Base-by-base conservation (phyloP, 1,140 invertebrate genomes). In the Grapholita molesta region DNA sequence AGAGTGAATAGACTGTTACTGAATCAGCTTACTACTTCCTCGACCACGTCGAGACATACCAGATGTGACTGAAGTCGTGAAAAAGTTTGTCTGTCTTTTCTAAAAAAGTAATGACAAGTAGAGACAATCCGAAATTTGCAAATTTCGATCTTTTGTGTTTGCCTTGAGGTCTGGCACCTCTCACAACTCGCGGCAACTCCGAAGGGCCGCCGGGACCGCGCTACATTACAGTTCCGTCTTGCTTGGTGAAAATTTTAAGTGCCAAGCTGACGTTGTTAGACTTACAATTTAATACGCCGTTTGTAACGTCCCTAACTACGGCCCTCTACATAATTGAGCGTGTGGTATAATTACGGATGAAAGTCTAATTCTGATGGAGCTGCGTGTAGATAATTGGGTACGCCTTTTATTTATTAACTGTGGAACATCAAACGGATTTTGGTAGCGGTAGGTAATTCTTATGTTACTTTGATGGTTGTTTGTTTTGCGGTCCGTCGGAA, bases 141-240 rank as follows among this genome's bases (percentile, higher is more conserved):
- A n/a, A n/a, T n/a, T n/a, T n/a, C n/a, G n/a, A n/a, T n/a, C n/a
- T n/a, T n/a, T n/a, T n/a, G 7, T 4, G 28, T 30, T 30, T 30
- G 7, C 28, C 7, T 30, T 7, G 28, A 30, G 3, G 7, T 4
- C 7, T 7, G 28, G 15, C 3, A 21, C 42, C n/a, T 21, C n/a
- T n/a, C 8, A 1, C 7, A 48, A 48, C 42, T 48, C n/a, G 5
- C 0, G 18, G 15, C 55, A 61, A 6, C 12, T 9, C 72, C 67
- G 55, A 72, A 70, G 76, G 79, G 70, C 68, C 69, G 67, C 66
- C 57, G 70, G 74, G 73, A 75, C 74, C 74, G 70, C 71, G 70
- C 71, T 81, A 79, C 74, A 77, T 81, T 77, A 81, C 79, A 81
- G 77, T 79, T 74, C 76, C 70, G 71, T 70, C 70, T 75, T 68